These are phyloP conservation scores for Bergia sp. DNA, from an alignment of 92 coral and sea anemone species.

Conservation along the genomic window DNA sequence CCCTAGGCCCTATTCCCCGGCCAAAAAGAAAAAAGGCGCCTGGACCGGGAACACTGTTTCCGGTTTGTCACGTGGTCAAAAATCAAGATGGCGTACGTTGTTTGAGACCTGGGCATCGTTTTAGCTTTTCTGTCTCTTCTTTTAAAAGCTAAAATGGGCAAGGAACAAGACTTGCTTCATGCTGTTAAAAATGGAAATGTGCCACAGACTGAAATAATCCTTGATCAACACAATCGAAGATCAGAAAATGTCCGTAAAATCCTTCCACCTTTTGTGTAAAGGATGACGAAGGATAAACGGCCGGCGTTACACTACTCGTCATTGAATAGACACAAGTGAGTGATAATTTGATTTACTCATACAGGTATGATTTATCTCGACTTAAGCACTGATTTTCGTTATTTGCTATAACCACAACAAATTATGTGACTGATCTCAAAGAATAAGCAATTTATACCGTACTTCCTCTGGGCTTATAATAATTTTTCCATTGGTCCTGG, in stretches of 20 bases:
- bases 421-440: background rate
- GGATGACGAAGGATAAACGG: slow-evolving; percentile 87
- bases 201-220: slow-evolving; percentile 91
- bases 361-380: background rate
- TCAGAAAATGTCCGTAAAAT: background rate
- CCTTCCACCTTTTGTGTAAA: slow-evolving; percentile 3
- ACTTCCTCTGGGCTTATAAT: too few relatives aligned
- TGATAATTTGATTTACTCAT: background rate
- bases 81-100: slow-evolving; percentile 26
- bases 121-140: slow-evolving; percentile 14
- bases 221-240: slow-evolving; percentile 76
- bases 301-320: slow-evolving; percentile 90
- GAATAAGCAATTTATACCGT: background rate
- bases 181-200: slow-evolving; percentile 95
- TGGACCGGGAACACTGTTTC: background rate
- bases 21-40: too few relatives aligned
- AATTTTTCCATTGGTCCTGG: too few relatives aligned
- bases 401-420: background rate
- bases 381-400: background rate
- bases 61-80: slow-evolving; percentile 36
- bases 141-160: slow-evolving; percentile 73
- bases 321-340: slow-evolving; percentile 87
- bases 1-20: too few relatives aligned
- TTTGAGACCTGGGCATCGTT: background rate
- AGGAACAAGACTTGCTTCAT: slow-evolving; percentile 91